Percentiles rank a stretch among this genome's conserved stretches.
Conservation (phyloP, 2,113 vertebrate species). For the Forbesichthys papilliferus region DNA sequence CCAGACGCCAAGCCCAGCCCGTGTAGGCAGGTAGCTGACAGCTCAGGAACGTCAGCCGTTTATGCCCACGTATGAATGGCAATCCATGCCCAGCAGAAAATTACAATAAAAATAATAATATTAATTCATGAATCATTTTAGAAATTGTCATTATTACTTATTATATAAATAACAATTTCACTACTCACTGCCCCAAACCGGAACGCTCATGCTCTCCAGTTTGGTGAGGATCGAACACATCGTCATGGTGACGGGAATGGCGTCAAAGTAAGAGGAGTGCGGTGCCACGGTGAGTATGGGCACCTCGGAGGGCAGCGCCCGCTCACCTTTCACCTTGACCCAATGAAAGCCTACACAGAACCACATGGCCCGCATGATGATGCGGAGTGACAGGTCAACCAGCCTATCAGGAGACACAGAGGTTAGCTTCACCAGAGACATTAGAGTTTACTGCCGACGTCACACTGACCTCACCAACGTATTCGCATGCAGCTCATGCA, state of each 20-base stretch:
- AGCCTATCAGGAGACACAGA: constrained; percentile 65
- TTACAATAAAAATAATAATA: no score
- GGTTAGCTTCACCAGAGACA: neutral
- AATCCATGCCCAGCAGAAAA: no score
- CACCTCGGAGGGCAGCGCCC: constrained; percentile 80
- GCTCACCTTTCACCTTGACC: constrained; percentile 87
- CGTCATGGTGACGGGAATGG: constrained; percentile 94
- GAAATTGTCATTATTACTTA: neutral
- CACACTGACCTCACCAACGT: no score
- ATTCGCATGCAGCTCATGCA: no score
- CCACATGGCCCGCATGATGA: constrained; percentile 95
- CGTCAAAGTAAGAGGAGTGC: constrained; percentile 95
- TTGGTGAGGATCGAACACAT: constrained; percentile 95
- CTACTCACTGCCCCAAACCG: constrained; percentile 96
- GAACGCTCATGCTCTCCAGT: constrained; percentile 91
- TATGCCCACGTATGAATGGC: no score
- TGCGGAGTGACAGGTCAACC: constrained; percentile 82
- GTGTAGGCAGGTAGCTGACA: no score
- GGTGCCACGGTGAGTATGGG: constrained; percentile 90
- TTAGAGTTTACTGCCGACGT: no score
- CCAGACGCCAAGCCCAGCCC: no score
- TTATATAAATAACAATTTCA: neutral
- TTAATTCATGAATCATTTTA: no score
- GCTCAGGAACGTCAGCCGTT: no score
- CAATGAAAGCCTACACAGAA: constrained; percentile 94